A percentile compares a stretch with the other conserved stretches of the same genome.
These are phyloP conservation scores for Lethrus apterus DNA, from an alignment of 1,140 invertebrate genomes.

Conservation along the genomic window DNA sequence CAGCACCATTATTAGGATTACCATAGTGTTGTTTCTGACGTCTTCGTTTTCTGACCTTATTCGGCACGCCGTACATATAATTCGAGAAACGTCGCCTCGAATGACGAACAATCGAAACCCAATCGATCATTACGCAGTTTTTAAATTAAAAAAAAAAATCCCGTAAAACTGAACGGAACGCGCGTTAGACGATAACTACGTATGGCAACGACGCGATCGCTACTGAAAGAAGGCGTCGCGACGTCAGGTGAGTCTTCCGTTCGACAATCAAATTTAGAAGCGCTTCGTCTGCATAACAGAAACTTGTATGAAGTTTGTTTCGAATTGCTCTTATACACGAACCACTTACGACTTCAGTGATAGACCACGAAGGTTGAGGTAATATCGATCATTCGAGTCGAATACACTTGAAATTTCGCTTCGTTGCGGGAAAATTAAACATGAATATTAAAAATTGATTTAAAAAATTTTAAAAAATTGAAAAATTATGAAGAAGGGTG, in stretches of 20 bases:
- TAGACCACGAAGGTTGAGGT: no score
- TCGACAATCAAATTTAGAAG: constrained; percentile 11
- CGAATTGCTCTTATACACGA: no score
- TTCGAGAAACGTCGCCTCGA: constrained; percentile 64
- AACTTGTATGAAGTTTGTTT: no score
- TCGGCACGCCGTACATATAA: constrained; percentile 59
- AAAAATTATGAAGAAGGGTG: no score
- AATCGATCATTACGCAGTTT: constrained; percentile 75
- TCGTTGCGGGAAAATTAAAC: no score
- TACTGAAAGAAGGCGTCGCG: constrained; percentile 5
- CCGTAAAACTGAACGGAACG: neutral
- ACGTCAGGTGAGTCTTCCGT: constrained; percentile 5
- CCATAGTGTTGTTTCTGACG: constrained; percentile 29
- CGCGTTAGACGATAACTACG: neutral
- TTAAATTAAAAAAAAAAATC: neutral
- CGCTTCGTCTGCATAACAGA: no score
- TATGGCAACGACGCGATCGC: constrained; percentile 6
- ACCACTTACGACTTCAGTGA: no score
- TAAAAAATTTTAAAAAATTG: no score
- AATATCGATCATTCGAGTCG: no score
- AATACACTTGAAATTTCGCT: no score
- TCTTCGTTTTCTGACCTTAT: constrained; percentile 52
- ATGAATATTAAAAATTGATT: no score
- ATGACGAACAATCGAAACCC: constrained; percentile 69
- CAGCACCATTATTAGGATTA: neutral